Conservation (phyloP, 2,797 vertebrate species). For the Acropternis orthonyx region DNA sequence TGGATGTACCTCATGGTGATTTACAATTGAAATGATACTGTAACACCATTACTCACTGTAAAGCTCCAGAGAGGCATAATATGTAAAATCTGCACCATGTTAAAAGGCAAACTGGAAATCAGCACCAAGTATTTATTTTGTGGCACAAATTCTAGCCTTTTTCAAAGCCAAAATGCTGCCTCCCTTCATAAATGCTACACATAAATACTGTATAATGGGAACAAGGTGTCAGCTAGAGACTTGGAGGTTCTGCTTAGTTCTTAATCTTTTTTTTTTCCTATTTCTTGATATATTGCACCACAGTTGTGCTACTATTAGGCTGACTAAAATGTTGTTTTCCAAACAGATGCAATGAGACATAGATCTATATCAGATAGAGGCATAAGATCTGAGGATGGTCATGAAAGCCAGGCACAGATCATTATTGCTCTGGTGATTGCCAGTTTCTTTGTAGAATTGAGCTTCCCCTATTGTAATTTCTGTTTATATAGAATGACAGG, state of each 20-base stretch:
- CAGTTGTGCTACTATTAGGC: neutral
- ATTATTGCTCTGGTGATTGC: neutral
- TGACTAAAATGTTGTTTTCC: conserved; percentile 14
- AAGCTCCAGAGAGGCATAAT: neutral
- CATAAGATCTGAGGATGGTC: neutral
- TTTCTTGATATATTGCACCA: neutral
- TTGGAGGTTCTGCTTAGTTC: neutral
- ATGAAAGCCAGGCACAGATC: neutral
- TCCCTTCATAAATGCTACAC: neutral
- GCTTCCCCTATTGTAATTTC: neutral
- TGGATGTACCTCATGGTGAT: neutral
- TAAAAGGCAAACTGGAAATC: conserved; percentile 31
- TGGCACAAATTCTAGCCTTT: conserved; percentile 1
- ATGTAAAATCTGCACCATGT: neutral
- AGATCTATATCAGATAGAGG: neutral
- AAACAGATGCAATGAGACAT: conserved; percentile 4
- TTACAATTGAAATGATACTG: neutral
- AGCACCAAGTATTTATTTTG: conserved; percentile 17
- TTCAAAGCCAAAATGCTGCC: conserved; percentile 19
- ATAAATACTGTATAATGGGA: conserved; percentile 31
- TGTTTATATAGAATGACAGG: neutral
- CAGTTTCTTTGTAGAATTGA: neutral
- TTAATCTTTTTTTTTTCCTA: neutral
- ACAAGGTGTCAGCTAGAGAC: conserved; percentile 21
- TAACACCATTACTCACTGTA: neutral